Evolutionary conservation across 2,888 invertebrate species (phyloP), one percentile per base, ranked within the genome.

Genomic region (Caenorhabditis sp.): DNA sequence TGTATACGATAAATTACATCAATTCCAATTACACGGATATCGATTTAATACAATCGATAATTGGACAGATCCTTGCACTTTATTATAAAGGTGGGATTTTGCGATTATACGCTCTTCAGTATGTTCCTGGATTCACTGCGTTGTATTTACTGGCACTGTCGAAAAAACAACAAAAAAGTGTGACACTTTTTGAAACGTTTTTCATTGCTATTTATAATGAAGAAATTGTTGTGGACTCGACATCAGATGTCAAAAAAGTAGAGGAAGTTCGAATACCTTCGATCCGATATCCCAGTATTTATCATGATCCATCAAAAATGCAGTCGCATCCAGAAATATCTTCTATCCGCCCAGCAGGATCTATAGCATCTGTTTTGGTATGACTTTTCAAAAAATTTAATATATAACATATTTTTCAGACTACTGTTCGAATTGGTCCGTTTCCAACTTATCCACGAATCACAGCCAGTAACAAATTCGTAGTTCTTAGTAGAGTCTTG

Each of bases 201-300:
- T 83, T 87, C 57, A 69, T 85, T 25, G 84, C 87, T 8, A 72
- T 87, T 58, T 87, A 87, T 70, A 87, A 87, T 63, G 87, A 87
- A 59, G 87, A 87, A 67, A 85, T 87, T 49, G 76, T 87, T n/a
- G 82, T 73, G 1, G 83, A 72, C 12, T 56, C 70, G 14, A 78
- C 76, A 8, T 72, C 80, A 10, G 81, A 76, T 65, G 86, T 63
- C 36, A 80, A 80, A 50, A 80, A 77, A 63, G 76, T 78, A n/a
- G 88, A 89, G 67, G 93, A 93, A 61, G 94, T 95, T 89, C 92
- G 95, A 84, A 91, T 93, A 88, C 95, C 95, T 62, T 93, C 94
- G 31, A 90, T 95, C 86, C 94, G 94, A 26, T 94, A 94, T 89
- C 92, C 94, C 72, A 95, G 95, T 54, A 93, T 95, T 85, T 96